Percentiles rank a stretch among this genome's conserved stretches.
Conservation (phyloP, 1,140 invertebrate genomes). For the Alviniconcha marisindica region DNA sequence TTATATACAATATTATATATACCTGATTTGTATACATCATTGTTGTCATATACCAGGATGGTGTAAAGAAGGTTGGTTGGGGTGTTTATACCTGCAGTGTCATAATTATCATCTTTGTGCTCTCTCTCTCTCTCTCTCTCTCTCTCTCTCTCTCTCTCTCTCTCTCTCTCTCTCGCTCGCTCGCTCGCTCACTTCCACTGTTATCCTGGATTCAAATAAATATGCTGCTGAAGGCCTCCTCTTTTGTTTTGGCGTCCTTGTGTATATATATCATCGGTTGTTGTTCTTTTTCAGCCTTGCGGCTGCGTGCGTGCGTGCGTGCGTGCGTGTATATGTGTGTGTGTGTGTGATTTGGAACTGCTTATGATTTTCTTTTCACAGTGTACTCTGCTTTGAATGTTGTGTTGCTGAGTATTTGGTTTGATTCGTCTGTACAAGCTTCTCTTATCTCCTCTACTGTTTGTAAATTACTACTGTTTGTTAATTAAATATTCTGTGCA, state of each 20-base stretch:
- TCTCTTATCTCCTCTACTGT: no score
- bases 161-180: no score
- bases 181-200: not conserved
- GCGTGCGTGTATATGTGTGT: constrained; percentile 14
- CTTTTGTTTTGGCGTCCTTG: constrained; percentile 18
- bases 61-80: no score
- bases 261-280: not conserved
- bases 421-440: no score
- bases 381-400: no score
- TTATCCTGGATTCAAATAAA: not conserved
- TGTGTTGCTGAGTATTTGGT: no score
- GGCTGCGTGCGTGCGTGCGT: not conserved
- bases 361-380: no score
- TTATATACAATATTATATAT: no score
- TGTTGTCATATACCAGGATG: not conserved
- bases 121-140: no score
- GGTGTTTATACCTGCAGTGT: not conserved
- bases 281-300: not conserved
- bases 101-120: not conserved
- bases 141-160: no score
- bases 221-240: not conserved
- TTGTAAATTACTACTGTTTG: no score
- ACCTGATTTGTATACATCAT: not conserved
- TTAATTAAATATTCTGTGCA: no score
- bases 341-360: not conserved